Evolutionary conservation across 1,140 invertebrate species (phyloP).

Genomic region (Drosophila subpulchrella): DNA sequence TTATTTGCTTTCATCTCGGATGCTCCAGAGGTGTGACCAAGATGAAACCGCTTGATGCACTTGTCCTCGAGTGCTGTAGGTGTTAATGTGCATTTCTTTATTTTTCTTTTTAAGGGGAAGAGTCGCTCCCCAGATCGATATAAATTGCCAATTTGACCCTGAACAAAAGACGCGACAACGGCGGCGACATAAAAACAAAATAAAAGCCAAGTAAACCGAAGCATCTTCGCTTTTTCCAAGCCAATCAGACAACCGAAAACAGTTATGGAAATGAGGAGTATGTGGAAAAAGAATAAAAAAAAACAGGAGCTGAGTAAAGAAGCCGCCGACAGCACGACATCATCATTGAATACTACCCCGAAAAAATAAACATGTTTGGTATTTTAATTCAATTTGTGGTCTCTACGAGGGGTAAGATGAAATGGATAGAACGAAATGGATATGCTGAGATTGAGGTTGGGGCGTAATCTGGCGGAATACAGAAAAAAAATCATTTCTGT

Average conservation of each 20-base stretch:
- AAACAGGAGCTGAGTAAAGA: slow-evolving; percentile 31
- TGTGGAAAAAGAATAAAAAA: slow-evolving; percentile 11
- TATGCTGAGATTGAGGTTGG: slow-evolving; percentile 5
- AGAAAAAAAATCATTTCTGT: too few species aligned
- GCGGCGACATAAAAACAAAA: slow-evolving; percentile 57
- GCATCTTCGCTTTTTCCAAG: neutral
- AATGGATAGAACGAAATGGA: slow-evolving; percentile 62
- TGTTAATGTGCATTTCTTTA: slow-evolving; percentile 48
- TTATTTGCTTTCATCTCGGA: slow-evolving; percentile 44
- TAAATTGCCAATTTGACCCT: slow-evolving; percentile 76
- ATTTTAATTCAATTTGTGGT: slow-evolving; percentile 73
- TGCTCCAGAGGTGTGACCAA: slow-evolving; percentile 61
- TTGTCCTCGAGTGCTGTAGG: slow-evolving; percentile 48
- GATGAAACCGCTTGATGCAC: slow-evolving; percentile 33
- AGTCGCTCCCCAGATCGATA: slow-evolving; percentile 52
- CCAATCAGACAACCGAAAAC: slow-evolving; percentile 60
- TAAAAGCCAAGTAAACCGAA: slow-evolving; percentile 3
- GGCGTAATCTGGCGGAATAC: neutral
- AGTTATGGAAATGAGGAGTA: slow-evolving; percentile 70
- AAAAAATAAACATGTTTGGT: slow-evolving; percentile 52
- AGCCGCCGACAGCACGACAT: slow-evolving; percentile 38
- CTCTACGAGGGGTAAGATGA: slow-evolving; percentile 31
- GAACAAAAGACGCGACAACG: slow-evolving; percentile 33
- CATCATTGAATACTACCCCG: slow-evolving; percentile 20
- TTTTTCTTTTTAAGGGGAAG: neutral